Conservation (phyloP, 2,113 vertebrate species). For the Aldabrachelys gigantea region DNA sequence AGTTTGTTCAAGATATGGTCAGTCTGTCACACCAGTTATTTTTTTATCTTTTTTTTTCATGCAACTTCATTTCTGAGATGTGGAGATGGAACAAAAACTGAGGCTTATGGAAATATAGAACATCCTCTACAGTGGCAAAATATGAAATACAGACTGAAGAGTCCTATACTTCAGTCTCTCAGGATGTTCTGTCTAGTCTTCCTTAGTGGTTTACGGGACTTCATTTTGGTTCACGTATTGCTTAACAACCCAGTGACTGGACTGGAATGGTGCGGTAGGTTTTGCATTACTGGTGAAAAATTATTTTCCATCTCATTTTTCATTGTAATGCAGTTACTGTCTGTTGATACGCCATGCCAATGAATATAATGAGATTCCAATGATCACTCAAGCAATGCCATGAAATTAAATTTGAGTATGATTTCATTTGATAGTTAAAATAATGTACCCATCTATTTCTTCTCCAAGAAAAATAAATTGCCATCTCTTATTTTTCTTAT, state of each 20-base stretch:
- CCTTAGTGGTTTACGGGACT: not conserved
- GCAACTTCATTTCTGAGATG: conserved; percentile 1
- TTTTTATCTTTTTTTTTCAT: not conserved
- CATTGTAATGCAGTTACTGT: conserved; percentile 47
- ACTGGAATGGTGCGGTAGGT: not conserved
- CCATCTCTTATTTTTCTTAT: not conserved
- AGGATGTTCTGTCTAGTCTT: not conserved
- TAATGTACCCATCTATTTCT: conserved; percentile 15
- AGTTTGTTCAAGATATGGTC: too few species aligned
- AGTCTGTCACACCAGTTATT: not conserved
- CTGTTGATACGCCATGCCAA: conserved; percentile 45
- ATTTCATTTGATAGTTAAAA: conserved; percentile 39
- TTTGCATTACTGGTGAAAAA: conserved; percentile 8
- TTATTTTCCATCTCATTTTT: conserved; percentile 28
- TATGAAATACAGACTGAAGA: not conserved
- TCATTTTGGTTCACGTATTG: conserved; percentile 46
- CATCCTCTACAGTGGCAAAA: not conserved
- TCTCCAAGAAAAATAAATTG: not conserved
- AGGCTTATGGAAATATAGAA: not conserved
- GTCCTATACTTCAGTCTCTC: not conserved
- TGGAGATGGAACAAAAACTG: not conserved
- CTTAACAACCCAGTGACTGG: conserved; percentile 38
- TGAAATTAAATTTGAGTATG: conserved; percentile 50
- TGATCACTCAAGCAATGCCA: conserved; percentile 45
- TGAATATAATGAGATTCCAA: conserved; percentile 49